Percentiles rank a stretch among this genome's conserved stretches.
Evolutionary conservation across 30 jellyfish, hydroid and myxozoan species (phyloP).

Genomic region (Hydractinia symbiolongicarpus): DNA sequence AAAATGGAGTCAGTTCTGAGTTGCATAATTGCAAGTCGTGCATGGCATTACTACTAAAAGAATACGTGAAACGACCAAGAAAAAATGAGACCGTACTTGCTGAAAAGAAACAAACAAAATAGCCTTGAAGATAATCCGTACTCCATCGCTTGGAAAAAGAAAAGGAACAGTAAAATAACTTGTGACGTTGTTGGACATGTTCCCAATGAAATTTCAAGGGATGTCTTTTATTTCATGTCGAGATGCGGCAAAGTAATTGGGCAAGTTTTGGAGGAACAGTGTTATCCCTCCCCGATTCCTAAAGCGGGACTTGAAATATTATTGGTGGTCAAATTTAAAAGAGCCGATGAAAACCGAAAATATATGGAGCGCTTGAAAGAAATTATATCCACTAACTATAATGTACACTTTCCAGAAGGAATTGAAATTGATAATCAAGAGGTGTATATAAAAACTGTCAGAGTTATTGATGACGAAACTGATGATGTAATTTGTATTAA

Average conservation of each 20-base stretch:
- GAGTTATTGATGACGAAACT: too few species aligned
- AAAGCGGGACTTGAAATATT: constrained; percentile 1
- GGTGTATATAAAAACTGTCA: too few species aligned
- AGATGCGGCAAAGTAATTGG: neutral
- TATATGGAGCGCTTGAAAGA: neutral
- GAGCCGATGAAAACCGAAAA: constrained; percentile 1
- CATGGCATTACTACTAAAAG: too few species aligned
- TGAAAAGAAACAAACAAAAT: neutral
- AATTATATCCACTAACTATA: neutral
- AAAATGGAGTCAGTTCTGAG: too few species aligned
- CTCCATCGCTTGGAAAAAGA: neutral
- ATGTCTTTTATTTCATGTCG: neutral
- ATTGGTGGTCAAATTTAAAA: neutral
- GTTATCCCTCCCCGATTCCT: constrained; percentile 4
- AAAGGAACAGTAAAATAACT: neutral
- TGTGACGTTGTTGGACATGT: neutral
- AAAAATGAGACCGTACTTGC: too few species aligned
- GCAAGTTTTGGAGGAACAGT: neutral
- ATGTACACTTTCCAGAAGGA: neutral
- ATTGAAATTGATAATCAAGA: too few species aligned
- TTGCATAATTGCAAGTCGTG: too few species aligned
- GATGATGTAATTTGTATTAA: too few species aligned
- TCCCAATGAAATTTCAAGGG: constrained; percentile 1
- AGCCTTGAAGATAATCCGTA: neutral
- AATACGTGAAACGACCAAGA: too few species aligned